These are phyloP conservation scores for Cossypha niveicapilla DNA, from an alignment of 2,797 vertebrate species.

Conservation along the genomic window DNA sequence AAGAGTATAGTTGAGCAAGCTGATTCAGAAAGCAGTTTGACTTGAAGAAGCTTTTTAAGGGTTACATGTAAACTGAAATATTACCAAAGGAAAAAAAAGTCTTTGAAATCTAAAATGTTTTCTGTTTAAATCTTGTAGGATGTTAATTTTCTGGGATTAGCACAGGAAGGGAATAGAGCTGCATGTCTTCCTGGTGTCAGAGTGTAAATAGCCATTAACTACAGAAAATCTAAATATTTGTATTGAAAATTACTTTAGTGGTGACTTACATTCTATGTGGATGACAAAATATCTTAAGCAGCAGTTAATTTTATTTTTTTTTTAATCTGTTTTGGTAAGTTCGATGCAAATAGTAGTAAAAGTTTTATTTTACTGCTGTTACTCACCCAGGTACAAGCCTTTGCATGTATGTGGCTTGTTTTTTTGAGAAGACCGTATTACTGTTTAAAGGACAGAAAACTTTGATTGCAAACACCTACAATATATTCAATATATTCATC, in stretches of 20 bases:
- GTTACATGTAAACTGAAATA: not conserved
- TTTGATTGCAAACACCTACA: not conserved
- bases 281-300: not conserved
- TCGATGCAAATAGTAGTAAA: not conserved
- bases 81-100: not conserved
- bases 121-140: not conserved
- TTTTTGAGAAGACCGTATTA: not conserved
- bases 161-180: not conserved
- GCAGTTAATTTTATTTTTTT: not conserved
- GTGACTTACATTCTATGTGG: not conserved
- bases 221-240: not conserved
- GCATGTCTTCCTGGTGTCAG: not conserved
- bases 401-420: not conserved
- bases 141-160: not conserved
- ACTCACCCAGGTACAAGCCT: not conserved
- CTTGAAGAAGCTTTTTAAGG: not conserved
- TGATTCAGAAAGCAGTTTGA: not conserved
- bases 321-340: not conserved
- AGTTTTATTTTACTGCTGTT: not conserved
- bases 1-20: not conserved
- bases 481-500: not conserved
- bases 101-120: not conserved
- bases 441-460: not conserved
- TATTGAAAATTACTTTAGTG: not conserved
- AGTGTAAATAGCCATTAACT: not conserved